Evolutionary conservation across 2,113 vertebrate genomes (phyloP).

Genomic region (Microcebus jonahi): DNA sequence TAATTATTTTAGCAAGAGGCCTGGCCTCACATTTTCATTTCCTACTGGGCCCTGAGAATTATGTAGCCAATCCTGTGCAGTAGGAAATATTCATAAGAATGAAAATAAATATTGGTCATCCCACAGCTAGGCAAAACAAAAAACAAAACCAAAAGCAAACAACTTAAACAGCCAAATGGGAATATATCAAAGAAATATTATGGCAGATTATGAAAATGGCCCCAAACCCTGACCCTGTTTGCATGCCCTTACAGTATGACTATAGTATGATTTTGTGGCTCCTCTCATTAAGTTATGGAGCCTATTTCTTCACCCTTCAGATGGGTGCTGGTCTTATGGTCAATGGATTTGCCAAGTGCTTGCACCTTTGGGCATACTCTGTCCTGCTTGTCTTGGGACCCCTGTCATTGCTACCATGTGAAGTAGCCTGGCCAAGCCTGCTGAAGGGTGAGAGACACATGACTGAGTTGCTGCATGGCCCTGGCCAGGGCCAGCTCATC

Average conservation of each 20-base stretch:
- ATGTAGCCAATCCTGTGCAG: not conserved
- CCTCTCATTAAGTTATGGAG: no score
- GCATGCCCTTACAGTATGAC: no score
- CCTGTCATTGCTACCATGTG: no score
- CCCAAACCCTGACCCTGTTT: not conserved
- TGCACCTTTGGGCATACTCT: not conserved
- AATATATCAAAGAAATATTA: no score
- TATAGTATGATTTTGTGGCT: not conserved
- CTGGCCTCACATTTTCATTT: not conserved
- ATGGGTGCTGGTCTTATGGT: not conserved
- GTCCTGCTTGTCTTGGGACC: no score
- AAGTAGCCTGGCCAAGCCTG: not conserved
- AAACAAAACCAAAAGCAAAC: not conserved
- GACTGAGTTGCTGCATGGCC: not conserved
- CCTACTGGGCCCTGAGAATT: not conserved
- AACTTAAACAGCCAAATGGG: not conserved
- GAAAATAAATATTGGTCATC: not conserved
- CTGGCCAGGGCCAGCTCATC: not conserved
- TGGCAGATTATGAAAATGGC: not conserved
- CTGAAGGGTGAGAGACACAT: not conserved
- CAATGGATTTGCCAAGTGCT: not conserved
- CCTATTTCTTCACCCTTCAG: not conserved
- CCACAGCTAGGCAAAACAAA: not conserved
- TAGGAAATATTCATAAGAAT: not conserved
- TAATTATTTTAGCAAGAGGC: not conserved